phyloP scores from a whole-genome alignment of 2,797 vertebrate genomes.

The Coluber constrictor region DNA sequence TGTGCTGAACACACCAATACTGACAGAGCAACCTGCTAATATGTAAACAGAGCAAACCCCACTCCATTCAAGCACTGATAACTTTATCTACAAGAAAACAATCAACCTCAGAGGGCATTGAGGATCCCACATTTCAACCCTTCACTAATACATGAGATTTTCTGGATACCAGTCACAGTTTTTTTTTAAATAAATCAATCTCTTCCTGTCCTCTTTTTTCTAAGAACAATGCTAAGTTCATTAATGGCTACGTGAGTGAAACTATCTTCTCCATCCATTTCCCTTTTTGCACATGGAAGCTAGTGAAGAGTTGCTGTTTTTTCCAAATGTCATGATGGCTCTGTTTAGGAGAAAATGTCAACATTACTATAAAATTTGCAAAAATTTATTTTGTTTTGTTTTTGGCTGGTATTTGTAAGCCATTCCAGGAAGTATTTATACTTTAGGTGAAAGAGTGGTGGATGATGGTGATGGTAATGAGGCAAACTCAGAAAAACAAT shows the following conservation, averaged over 20 bases:
- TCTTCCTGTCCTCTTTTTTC: not conserved
- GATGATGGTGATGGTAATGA: not conserved
- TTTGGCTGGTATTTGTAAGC: not conserved
- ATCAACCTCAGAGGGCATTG: not conserved
- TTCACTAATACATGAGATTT: not conserved
- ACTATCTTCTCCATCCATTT: not conserved
- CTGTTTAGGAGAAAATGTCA: not conserved
- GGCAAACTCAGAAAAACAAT: not conserved
- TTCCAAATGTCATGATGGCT: not conserved
- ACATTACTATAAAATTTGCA: not conserved
- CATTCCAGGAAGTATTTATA: not conserved
- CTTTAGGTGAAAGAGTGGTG: not conserved
- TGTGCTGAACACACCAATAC: too few species aligned
- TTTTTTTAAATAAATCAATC: not conserved
- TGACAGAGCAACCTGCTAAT: too few species aligned
- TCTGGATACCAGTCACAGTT: not conserved
- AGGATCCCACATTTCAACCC: not conserved
- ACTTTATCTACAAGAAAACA: too few species aligned
- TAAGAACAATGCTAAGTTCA: not conserved
- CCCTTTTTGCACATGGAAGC: conserved; percentile 5
- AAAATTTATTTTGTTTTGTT: not conserved
- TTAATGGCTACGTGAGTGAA: not conserved
- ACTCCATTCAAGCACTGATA: too few species aligned
- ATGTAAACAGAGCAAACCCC: too few species aligned
- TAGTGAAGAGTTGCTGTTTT: conserved; percentile 23